phyloP scores from a whole-genome alignment of 2,888 invertebrate species.

The Eurois occulta region DNA sequence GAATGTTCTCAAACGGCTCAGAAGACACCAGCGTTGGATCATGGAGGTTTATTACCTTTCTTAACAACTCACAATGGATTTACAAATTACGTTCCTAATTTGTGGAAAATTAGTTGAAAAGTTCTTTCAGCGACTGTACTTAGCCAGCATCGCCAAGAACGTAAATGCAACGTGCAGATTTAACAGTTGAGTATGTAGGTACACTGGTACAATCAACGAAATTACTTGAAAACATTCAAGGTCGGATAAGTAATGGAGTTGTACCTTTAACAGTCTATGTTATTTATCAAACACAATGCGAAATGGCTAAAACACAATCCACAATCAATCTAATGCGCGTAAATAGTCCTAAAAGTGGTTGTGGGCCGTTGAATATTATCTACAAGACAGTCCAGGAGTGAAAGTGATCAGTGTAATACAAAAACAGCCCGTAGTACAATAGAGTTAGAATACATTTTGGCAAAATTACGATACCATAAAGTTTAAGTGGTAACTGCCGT shows the following conservation, averaged over 20 bases:
- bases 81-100: slow-evolving; percentile 36
- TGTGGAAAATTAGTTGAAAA: slow-evolving; percentile 35
- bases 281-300: slow-evolving; percentile 49
- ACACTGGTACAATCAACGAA: slow-evolving; percentile 9
- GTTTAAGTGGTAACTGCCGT: slow-evolving; percentile 67
- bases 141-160: slow-evolving; percentile 7
- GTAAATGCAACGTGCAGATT: slow-evolving; percentile 28
- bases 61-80: slow-evolving; percentile 46
- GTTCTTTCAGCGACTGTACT: slow-evolving; percentile 50
- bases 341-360: slow-evolving; percentile 67
- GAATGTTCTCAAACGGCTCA: slow-evolving; percentile 59
- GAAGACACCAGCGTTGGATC: slow-evolving; percentile 62
- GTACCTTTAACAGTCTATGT: slow-evolving; percentile 30
- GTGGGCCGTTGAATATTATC: slow-evolving; percentile 65
- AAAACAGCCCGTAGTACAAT: slow-evolving; percentile 59
- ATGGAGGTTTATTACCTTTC: slow-evolving; percentile 60
- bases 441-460: slow-evolving; percentile 60
- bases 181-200: slow-evolving; percentile 6
- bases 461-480: slow-evolving; percentile 58
- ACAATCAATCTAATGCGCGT: slow-evolving; percentile 66
- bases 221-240: slow-evolving; percentile 46
- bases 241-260: slow-evolving; percentile 42
- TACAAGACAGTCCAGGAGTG: slow-evolving; percentile 66
- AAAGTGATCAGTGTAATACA: slow-evolving; percentile 63
- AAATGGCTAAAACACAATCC: slow-evolving; percentile 62